Evolutionary conservation across 2,888 invertebrate genomes (phyloP), one percentile per base, ranked within the genome.

Genomic region (Troides aeacus): DNA sequence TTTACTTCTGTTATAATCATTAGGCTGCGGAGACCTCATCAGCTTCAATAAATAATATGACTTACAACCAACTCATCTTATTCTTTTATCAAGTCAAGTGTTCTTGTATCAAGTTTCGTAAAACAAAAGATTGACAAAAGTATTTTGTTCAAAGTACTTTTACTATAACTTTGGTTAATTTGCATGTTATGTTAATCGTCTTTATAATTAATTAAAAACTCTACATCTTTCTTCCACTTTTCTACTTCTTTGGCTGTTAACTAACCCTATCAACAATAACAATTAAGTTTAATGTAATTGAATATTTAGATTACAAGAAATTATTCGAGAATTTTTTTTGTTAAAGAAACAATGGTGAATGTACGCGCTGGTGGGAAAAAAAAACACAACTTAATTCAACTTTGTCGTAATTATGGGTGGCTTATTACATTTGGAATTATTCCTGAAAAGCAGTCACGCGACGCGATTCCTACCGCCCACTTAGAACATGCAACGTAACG

Each of bases 371-470:
- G 23, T 24, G 30, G 30, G 4, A 58, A 24, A 58, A 58, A 57
- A 58, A 58, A 56, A n/a, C 46, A 53, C n/a, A 58, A 23, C 23
- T 23, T 23, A 58, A 58, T 58, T 23, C 57, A 21, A 58, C 57
- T 58, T 58, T 10, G 23, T 59, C 42, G 62, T 68, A 68, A 68
- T 68, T 63, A 68, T 24, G 21, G 68, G 24, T 59, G 68, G 58
- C 62, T 63, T 68, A 68, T 63, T 63, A 68, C 68, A 68, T 58
- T 63, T 36, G 63, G 30, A 58, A 46, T 68, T 62, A 58, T 68
- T 63, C 68, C 30, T 58, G 62, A 56, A 68, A 68, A 46, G 42
- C 30, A 68, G 68, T 68, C 68, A 68, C 68, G 68, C 68, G 24
- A 63, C 62, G 10, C 57, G 21, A 23, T 58, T 23, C 23, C 23